Base-by-base conservation (phyloP, 2,113 vertebrate genomes). In the Anoplopoma fimbria region DNA sequence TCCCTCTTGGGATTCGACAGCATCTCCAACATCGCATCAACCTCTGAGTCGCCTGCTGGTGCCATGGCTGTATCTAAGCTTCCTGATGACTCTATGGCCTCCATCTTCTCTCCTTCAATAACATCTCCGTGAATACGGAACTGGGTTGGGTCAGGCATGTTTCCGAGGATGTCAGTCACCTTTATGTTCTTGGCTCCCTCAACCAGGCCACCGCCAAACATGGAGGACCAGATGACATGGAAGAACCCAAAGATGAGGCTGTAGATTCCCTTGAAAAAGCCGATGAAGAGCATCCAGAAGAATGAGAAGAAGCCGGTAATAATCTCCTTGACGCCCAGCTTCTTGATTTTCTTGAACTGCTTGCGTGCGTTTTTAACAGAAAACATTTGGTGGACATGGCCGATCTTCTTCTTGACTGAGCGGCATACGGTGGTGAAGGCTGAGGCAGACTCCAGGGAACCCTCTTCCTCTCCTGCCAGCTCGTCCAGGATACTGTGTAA, bases 161-260 rank as follows among this genome's bases (percentile, higher is more conserved):
- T 98, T 13, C 98, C 98, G 40, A 99, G 93, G 90, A 99, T 98
- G 94, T 99, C 98, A 0, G 97, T 99, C 87, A 99, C 98, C 94
- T 98, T 97, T 14, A 99, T 99, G 87, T 98, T 99, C 95, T 99
- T 99, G 85, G 98, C 98, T 40, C 98, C 98, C 94, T 99, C 98
- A 3, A 99, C 97, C 13, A 99, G 92, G 62, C 98, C 98, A 6
- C 98, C 98, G 9, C 98, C 98, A 86, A 99, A 99, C 89, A 99
- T 97, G 53, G 97, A 97, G 65, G 91, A 97, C 98, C 98, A 99
- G 85, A 99, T 96, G 73, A 99, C 85, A 81, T 99, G 97, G 91
- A 98, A 97, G 92, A 99, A 95, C 45, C 98, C 97, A 80, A 97
- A 97, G 31, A 99, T 82, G 69, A 99, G 40, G 58, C 94, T 70